Evolutionary conservation across 2,113 vertebrate species (phyloP).

Genomic region (Calidris pugnax): DNA sequence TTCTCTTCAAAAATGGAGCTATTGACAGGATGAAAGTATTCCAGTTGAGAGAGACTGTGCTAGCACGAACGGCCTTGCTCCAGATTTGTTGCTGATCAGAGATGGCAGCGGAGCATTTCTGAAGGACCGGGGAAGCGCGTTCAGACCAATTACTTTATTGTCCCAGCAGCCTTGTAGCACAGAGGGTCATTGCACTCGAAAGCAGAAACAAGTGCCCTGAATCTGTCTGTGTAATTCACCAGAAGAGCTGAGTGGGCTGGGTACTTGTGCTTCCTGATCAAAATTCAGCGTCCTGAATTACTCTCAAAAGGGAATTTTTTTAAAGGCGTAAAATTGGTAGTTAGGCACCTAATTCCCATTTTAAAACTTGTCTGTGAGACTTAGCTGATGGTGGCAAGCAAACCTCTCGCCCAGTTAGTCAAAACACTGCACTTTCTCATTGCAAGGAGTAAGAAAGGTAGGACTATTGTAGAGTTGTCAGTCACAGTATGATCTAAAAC

Average conservation of each 20-base stretch:
- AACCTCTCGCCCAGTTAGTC: background rate
- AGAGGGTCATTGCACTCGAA: background rate
- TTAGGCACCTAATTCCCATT: background rate
- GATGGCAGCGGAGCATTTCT: background rate
- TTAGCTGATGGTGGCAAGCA: background rate
- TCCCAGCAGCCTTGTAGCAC: background rate
- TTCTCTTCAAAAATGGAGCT: background rate
- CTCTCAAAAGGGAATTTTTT: background rate
- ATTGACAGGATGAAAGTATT: background rate
- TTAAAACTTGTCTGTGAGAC: background rate
- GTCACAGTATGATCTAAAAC: background rate
- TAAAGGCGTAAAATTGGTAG: background rate
- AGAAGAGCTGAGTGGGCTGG: background rate
- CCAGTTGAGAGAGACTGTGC: background rate
- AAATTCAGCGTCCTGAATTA: background rate
- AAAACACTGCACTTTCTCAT: background rate
- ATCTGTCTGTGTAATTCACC: background rate
- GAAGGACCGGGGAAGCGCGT: background rate
- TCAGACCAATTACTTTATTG: conserved; percentile 14
- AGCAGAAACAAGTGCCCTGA: background rate
- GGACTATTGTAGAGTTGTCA: background rate
- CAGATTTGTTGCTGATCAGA: conserved; percentile 15
- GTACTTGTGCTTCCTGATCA: background rate
- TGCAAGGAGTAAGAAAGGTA: background rate
- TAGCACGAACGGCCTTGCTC: background rate